A percentile compares a stretch with the other conserved stretches of the same genome.
Conservation (phyloP, 2,113 vertebrate genomes). For the Strigops habroptila region DNA sequence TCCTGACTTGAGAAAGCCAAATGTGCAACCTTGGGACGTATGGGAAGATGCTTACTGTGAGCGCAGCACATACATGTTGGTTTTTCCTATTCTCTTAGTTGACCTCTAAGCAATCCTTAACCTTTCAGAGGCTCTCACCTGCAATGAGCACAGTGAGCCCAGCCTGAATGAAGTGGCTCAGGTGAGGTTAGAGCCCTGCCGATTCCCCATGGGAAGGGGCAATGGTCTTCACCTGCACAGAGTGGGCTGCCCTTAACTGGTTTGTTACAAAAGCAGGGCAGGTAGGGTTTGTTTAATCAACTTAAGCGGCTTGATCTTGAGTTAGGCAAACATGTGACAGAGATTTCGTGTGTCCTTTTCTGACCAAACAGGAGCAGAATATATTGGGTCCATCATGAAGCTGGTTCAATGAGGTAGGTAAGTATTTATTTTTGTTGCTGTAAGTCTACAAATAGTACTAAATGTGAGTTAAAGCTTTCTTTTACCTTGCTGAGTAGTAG, state of each 20-base stretch:
- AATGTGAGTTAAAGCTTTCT: neutral
- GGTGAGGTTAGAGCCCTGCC: neutral
- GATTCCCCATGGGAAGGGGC: accelerated
- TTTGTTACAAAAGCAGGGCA: neutral
- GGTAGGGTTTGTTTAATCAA: neutral
- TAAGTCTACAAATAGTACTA: neutral
- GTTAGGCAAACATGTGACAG: neutral
- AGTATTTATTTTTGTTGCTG: neutral
- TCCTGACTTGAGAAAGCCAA: neutral
- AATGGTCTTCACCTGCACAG: neutral
- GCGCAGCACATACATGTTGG: too few species aligned
- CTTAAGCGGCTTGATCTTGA: neutral
- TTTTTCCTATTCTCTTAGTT: neutral
- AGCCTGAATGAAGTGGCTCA: neutral
- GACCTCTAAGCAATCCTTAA: neutral
- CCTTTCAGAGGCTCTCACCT: neutral
- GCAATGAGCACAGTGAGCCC: accelerated
- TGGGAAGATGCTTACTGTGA: neutral
- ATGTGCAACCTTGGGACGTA: neutral
- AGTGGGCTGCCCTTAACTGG: neutral
- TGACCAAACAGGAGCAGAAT: neutral
- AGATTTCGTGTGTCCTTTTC: neutral
- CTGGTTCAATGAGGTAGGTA: neutral
- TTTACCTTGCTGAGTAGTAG: neutral
- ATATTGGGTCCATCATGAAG: neutral